phyloP scores from a whole-genome alignment of 2,888 invertebrate genomes.

The Octonoba sinensis region DNA sequence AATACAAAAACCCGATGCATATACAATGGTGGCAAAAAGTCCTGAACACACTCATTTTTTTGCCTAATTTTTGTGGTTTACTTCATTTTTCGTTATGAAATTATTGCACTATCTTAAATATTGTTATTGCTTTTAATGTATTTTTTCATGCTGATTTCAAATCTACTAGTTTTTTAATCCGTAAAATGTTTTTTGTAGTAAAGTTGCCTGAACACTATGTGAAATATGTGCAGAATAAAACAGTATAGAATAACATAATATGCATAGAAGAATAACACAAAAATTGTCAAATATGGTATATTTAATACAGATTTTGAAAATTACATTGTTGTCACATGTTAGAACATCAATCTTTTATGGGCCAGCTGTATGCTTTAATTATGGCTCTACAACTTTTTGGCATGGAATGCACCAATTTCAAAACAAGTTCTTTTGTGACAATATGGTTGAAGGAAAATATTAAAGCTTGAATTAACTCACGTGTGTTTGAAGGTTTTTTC shows the following conservation, averaged over 20 bases:
- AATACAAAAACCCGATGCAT: too few species aligned
- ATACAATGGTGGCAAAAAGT: too few species aligned
- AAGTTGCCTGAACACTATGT: too few species aligned
- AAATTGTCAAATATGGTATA: not conserved
- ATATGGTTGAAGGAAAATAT: conserved; percentile 11
- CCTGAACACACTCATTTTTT: not conserved
- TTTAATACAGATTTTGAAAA: conserved; percentile 12
- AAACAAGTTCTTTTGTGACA: conserved; percentile 6
- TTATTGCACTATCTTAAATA: conserved; percentile 6
- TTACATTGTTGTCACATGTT: conserved; percentile 4
- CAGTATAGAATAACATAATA: too few species aligned
- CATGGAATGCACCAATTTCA: not conserved
- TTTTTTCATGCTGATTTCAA: conserved; percentile 4
- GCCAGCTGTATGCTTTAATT: not conserved
- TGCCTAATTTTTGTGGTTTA: not conserved
- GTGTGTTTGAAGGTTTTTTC: not conserved
- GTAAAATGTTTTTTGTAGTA: too few species aligned
- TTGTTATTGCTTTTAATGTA: conserved; percentile 8
- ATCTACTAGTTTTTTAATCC: not conserved
- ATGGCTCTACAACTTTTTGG: not conserved
- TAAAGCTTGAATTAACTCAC: not conserved
- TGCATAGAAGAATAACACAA: too few species aligned
- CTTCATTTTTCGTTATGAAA: not conserved
- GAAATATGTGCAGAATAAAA: too few species aligned
- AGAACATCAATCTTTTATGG: conserved; percentile 3